Evolutionary conservation across 2,797 vertebrate species (phyloP).

Genomic region (Molothrus aeneus): DNA sequence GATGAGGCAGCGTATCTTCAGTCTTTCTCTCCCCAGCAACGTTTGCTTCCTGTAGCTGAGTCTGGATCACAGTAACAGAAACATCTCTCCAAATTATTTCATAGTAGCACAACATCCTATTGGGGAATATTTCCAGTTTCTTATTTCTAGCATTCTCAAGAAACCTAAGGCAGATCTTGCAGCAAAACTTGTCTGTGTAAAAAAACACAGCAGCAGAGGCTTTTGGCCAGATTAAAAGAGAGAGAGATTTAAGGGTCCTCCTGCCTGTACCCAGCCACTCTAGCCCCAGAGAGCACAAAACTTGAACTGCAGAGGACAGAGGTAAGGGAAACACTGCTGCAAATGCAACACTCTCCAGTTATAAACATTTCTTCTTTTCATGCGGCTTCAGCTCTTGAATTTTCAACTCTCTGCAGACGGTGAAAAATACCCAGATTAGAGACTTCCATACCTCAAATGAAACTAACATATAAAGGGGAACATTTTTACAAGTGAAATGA

Average conservation of each 20-base stretch:
- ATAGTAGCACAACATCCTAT: neutral
- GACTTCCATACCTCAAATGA: neutral
- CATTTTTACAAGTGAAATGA: slow-evolving; percentile 6
- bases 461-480: neutral
- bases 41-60: neutral
- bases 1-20: neutral
- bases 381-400: neutral
- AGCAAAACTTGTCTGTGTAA: neutral
- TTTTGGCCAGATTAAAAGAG: neutral
- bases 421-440: slow-evolving; percentile 14
- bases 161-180: neutral
- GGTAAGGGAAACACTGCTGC: neutral
- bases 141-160: neutral
- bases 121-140: neutral
- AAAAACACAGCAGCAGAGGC: neutral
- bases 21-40: neutral
- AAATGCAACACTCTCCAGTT: neutral
- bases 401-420: neutral
- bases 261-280: neutral
- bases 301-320: neutral
- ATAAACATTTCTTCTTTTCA: neutral
- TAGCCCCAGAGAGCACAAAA: neutral
- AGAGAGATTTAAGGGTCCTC: neutral
- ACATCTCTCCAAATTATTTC: neutral
- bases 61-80: neutral